Percentiles rank a stretch among this genome's conserved stretches.
Conservation (phyloP, 2,113 vertebrate species). For the Bombycilla garrulus region DNA sequence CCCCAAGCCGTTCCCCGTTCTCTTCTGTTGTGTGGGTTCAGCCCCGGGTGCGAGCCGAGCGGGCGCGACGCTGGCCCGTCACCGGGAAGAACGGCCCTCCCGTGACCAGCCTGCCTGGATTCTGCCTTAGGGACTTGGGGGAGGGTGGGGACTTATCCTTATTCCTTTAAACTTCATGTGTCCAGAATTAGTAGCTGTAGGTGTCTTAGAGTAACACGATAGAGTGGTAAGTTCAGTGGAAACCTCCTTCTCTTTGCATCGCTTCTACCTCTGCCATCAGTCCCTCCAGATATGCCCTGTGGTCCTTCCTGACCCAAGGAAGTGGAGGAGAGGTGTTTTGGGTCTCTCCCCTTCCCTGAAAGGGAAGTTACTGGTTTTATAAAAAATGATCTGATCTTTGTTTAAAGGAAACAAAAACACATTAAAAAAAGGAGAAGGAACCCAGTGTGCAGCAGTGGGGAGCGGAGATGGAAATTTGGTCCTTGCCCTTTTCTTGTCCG, state of each 20-base stretch:
- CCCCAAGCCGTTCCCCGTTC: not conserved
- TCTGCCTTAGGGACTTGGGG: constrained; percentile 59
- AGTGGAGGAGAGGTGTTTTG: not conserved
- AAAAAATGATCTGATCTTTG: constrained; percentile 9
- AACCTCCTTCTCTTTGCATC: constrained; percentile 51
- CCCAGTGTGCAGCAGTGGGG: not conserved
- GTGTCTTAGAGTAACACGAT: constrained; percentile 58
- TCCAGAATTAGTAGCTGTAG: constrained; percentile 63
- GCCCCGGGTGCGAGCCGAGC: not conserved
- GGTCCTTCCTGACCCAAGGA: not conserved
- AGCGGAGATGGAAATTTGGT: not conserved
- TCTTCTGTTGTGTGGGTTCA: constrained; percentile 7
- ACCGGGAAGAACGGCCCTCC: not conserved
- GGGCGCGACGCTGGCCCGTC: not conserved
- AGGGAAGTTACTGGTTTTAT: not conserved
- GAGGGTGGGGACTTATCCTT: constrained; percentile 16
- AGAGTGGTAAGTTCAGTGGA: constrained; percentile 58
- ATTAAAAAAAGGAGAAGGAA: not conserved
- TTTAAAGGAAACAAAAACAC: not conserved
- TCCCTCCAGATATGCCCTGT: not conserved
- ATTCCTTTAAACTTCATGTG: constrained; percentile 61
- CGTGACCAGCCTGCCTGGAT: constrained; percentile 32
- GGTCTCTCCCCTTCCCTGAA: not conserved
- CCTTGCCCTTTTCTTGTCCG: not conserved
- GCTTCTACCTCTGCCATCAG: constrained; percentile 70